Evolutionary conservation across 2,797 vertebrate species (phyloP).

Genomic region (Mycteria americana): DNA sequence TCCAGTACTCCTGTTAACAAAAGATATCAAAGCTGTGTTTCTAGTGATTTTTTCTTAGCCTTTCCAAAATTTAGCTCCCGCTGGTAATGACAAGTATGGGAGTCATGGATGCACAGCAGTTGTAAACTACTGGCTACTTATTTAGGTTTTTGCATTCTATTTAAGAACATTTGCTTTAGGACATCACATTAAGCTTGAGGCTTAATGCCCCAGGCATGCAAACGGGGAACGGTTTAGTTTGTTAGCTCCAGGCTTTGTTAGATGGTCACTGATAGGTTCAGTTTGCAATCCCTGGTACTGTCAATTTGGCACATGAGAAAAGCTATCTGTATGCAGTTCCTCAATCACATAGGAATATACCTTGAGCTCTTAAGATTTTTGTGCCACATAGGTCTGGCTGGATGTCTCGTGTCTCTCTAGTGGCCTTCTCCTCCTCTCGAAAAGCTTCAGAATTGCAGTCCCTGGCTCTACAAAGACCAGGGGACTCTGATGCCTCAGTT

Average conservation of each 20-base stretch:
- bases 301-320: neutral
- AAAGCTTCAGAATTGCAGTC: neutral
- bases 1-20: neutral
- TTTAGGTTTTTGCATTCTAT: neutral
- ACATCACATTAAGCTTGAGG: neutral
- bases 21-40: neutral
- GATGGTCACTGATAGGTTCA: neutral
- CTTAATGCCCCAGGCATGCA: neutral
- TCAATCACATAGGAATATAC: neutral
- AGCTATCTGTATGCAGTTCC: neutral
- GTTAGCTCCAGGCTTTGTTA: neutral
- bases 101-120: neutral
- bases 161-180: neutral
- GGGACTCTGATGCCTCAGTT: neutral
- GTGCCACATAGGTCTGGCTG: neutral
- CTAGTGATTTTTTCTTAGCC: neutral
- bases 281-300: neutral
- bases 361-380: neutral
- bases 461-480: neutral
- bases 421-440: neutral
- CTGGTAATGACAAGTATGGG: neutral
- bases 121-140: neutral
- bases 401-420: neutral
- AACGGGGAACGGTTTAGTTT: neutral
- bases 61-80: neutral